phyloP scores from a whole-genome alignment of 1,140 invertebrate species.

The Magallana angulata region DNA sequence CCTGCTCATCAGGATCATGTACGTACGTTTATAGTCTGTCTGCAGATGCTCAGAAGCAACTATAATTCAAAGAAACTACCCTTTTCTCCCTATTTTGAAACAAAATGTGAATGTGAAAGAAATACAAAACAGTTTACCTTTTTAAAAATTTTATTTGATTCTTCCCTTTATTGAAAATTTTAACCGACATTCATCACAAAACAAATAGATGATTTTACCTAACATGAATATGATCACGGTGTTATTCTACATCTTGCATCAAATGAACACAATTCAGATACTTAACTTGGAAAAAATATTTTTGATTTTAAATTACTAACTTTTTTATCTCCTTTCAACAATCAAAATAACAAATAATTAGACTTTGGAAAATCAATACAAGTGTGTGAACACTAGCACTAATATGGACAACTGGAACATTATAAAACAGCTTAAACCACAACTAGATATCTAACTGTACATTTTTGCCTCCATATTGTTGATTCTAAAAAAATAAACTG shows the following conservation, averaged over 20 bases:
- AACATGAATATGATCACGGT: neutral
- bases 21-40: no score
- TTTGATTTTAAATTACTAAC: neutral
- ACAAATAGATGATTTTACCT: neutral
- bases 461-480: neutral
- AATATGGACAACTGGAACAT: neutral
- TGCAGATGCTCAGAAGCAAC: no score
- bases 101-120: no score
- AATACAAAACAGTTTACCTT: no score
- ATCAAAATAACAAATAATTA: neutral
- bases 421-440: neutral
- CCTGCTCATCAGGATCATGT: no score
- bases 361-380: neutral
- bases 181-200: neutral
- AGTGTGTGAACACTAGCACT: neutral
- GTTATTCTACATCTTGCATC: neutral
- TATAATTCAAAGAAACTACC: no score
- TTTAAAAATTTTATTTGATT: neutral
- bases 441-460: neutral
- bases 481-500: no score
- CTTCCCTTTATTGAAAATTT: neutral
- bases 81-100: no score
- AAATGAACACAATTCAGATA: conserved; percentile 23
- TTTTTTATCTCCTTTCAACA: neutral
- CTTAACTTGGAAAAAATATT: neutral